These are phyloP conservation scores for Thereva unica DNA, from an alignment of 2,888 invertebrate genomes.

Conservation along the genomic window DNA sequence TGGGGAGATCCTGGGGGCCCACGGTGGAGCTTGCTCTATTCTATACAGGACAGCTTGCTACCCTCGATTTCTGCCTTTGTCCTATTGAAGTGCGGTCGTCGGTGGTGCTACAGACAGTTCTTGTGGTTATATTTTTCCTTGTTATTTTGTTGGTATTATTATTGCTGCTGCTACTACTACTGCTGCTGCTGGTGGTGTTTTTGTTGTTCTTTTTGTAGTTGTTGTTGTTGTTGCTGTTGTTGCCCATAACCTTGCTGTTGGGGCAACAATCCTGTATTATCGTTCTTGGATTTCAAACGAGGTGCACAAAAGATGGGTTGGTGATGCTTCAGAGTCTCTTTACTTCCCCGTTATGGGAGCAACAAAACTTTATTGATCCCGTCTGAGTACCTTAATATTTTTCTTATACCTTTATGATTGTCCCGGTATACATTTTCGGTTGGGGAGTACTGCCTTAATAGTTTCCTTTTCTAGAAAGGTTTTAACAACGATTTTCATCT, in stretches of 20 bases:
- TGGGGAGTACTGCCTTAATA: too few relatives aligned
- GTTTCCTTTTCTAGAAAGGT: too few relatives aligned
- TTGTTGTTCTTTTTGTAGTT: slow-evolving; percentile 19
- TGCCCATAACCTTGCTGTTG: neutral
- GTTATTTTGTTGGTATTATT: slow-evolving; percentile 13
- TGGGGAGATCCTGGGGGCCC: slow-evolving; percentile 20
- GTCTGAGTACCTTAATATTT: slow-evolving; percentile 40
- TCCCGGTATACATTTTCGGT: slow-evolving; percentile 14
- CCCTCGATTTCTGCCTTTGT: slow-evolving; percentile 30
- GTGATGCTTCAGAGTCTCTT: slow-evolving; percentile 13
- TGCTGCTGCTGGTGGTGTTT: slow-evolving; percentile 1
- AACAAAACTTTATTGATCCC: slow-evolving; percentile 42
- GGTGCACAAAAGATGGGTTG: slow-evolving; percentile 8
- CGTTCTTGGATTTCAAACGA: slow-evolving; percentile 20
- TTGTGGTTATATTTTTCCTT: slow-evolving; percentile 22
- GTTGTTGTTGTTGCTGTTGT: slow-evolving; percentile 13
- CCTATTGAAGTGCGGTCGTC: slow-evolving; percentile 20
- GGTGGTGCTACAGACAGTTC: slow-evolving; percentile 20
- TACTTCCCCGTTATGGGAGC: slow-evolving; percentile 32
- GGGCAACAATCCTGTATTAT: slow-evolving; percentile 15
- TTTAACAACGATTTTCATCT: too few relatives aligned
- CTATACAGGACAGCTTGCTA: slow-evolving; percentile 18
- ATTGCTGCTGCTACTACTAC: neutral
- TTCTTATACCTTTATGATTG: slow-evolving; percentile 20
- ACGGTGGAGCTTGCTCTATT: slow-evolving; percentile 20